phyloP scores from a whole-genome alignment of 2,888 invertebrate species.

The Sthenelais limicola region DNA sequence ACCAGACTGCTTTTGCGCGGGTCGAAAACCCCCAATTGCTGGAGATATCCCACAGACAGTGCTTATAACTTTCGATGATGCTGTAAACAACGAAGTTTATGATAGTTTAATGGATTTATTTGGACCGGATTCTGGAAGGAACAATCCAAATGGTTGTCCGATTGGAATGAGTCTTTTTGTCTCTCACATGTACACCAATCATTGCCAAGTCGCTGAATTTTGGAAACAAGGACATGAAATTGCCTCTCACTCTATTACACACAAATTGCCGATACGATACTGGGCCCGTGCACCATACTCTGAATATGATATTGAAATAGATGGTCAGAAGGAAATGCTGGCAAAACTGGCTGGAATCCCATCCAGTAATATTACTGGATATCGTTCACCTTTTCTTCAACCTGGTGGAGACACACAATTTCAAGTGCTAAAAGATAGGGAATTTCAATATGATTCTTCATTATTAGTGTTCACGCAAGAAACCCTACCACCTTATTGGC shows the following conservation, averaged over 20 bases:
- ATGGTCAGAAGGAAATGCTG: constrained; percentile 88
- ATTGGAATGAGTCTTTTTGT: constrained; percentile 97
- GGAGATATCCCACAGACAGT: constrained; percentile 52
- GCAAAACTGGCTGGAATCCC: constrained; percentile 85
- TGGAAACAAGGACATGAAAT: constrained; percentile 96
- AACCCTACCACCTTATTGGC: constrained; percentile 91
- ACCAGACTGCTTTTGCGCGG: constrained; percentile 11
- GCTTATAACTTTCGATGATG: constrained; percentile 58
- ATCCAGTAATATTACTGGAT: constrained; percentile 86
- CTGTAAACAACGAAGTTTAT: constrained; percentile 48
- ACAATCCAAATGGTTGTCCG: constrained; percentile 79
- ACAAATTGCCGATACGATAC: constrained; percentile 69
- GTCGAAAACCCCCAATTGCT: neutral
- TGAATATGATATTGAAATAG: constrained; percentile 94
- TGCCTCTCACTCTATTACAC: constrained; percentile 92
- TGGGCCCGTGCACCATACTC: constrained; percentile 90
- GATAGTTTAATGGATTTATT: neutral
- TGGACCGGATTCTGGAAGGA: constrained; percentile 49
- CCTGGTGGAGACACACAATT: constrained; percentile 92
- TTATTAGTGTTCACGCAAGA: constrained; percentile 87
- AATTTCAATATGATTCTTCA: constrained; percentile 93
- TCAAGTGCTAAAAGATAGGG: constrained; percentile 94
- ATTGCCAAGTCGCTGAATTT: constrained; percentile 96
- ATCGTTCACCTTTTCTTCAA: constrained; percentile 89
- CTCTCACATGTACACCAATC: constrained; percentile 99